phyloP scores from a whole-genome alignment of 2,888 invertebrate genomes.

The Tiliacea aurago region DNA sequence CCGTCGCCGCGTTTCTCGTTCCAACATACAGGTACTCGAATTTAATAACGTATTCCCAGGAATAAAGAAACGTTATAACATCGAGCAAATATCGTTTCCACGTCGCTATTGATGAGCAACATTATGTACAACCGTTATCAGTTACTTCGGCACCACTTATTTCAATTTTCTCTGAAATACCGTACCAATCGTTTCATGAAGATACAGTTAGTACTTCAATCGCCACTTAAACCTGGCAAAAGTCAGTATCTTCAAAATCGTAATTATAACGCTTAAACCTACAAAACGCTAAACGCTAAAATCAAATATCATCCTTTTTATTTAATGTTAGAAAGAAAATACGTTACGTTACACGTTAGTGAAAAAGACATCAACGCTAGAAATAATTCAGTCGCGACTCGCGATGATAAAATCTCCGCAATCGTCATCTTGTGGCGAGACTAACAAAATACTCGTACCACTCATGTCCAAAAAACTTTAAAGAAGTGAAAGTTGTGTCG shows the following conservation, averaged over 20 bases:
- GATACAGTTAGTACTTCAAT: neutral
- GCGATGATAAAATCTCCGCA: slow-evolving; percentile 49
- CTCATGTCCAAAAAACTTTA: slow-evolving; percentile 82
- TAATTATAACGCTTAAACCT: neutral
- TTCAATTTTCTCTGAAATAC: slow-evolving; percentile 11
- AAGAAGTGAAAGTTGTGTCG: slow-evolving; percentile 89
- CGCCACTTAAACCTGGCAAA: neutral
- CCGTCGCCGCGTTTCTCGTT: slow-evolving; percentile 67
- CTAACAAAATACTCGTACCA: slow-evolving; percentile 56
- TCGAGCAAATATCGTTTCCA: slow-evolving; percentile 13
- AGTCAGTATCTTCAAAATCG: neutral
- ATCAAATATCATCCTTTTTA: neutral
- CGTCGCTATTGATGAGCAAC: slow-evolving; percentile 2
- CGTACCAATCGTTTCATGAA: neutral
- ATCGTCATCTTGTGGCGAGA: slow-evolving; percentile 59
- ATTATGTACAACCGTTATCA: neutral
- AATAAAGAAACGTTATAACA: slow-evolving; percentile 50
- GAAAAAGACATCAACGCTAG: slow-evolving; percentile 35
- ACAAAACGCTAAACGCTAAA: neutral
- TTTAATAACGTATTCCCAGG: slow-evolving; percentile 50
- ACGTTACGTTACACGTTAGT: neutral
- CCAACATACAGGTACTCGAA: slow-evolving; percentile 38
- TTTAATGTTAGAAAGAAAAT: neutral
- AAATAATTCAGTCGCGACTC: slow-evolving; percentile 23
- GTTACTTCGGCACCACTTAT: neutral